phyloP scores from a whole-genome alignment of 2,888 invertebrate species.

The Plebejus melissa region DNA sequence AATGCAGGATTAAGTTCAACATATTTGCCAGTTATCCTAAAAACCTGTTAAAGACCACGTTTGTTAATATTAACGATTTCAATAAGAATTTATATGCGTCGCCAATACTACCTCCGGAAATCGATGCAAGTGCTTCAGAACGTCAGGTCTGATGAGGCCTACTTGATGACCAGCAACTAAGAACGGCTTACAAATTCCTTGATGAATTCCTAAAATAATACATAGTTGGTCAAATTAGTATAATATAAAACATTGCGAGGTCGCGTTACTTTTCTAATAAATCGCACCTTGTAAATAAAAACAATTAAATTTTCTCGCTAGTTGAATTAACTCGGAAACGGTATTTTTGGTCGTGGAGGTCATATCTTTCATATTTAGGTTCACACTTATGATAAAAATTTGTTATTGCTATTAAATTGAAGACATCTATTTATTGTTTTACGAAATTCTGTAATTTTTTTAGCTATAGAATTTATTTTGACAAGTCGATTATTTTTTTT shows the following conservation, averaged over 20 bases:
- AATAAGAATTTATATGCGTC: slow-evolving; percentile 27
- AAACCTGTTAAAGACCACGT: slow-evolving; percentile 74
- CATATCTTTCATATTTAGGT: slow-evolving; percentile 70
- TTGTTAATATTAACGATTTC: background rate
- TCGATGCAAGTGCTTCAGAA: slow-evolving; percentile 87
- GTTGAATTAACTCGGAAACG: slow-evolving; percentile 82
- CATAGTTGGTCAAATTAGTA: slow-evolving; percentile 37
- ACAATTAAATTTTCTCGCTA: slow-evolving; percentile 93
- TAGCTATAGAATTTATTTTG: background rate
- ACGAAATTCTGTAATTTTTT: slow-evolving; percentile 4
- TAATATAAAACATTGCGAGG: background rate
- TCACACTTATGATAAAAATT: slow-evolving; percentile 18
- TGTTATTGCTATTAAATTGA: slow-evolving; percentile 16
- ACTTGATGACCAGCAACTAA: slow-evolving; percentile 93
- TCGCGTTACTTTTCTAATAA: slow-evolving; percentile 28
- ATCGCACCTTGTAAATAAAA: slow-evolving; percentile 89
- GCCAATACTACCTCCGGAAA: slow-evolving; percentile 84
- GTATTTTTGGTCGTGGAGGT: slow-evolving; percentile 65
- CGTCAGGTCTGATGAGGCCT: slow-evolving; percentile 91
- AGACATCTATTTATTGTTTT: slow-evolving; percentile 11
- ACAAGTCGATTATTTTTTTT: background rate
- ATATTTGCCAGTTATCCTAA: slow-evolving; percentile 83
- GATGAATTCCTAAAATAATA: slow-evolving; percentile 82
- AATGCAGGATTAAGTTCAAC: slow-evolving; percentile 93
- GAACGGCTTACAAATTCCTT: slow-evolving; percentile 90